These are phyloP conservation scores for Lycia hirtaria DNA, from an alignment of 2,888 invertebrate species.

Conservation along the genomic window DNA sequence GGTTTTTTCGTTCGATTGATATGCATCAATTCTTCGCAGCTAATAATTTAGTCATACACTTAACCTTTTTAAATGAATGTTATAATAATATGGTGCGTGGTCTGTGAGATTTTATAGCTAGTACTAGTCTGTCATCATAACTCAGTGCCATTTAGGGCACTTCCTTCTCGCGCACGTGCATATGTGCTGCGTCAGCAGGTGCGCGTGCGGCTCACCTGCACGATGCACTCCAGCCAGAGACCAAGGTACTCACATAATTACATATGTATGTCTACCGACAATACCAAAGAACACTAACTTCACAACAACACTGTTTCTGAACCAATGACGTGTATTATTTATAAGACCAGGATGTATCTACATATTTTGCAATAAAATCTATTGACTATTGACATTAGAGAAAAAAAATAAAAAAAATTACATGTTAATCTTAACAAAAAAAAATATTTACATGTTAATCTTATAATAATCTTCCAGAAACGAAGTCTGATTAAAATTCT, in stretches of 20 bases:
- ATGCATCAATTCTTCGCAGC: neutral
- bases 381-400: too few species aligned
- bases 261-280: too few species aligned
- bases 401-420: too few species aligned
- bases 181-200: conserved; percentile 42
- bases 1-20: neutral
- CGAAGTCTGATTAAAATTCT: too few species aligned
- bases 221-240: conserved; percentile 27
- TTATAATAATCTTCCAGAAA: too few species aligned
- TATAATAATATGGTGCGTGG: conserved; percentile 12
- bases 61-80: conserved; percentile 3
- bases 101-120: conserved; percentile 14
- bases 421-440: too few species aligned
- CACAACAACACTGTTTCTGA: too few species aligned
- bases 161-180: conserved; percentile 43
- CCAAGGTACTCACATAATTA: neutral
- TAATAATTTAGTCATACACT: neutral
- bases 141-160: conserved; percentile 40
- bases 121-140: conserved; percentile 29
- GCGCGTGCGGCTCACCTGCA: conserved; percentile 39
- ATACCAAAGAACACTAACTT: too few species aligned
- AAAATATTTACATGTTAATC: too few species aligned
- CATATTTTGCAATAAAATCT: too few species aligned
- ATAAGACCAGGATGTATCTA: too few species aligned
- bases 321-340: too few species aligned